A percentile compares a stretch with the other conserved stretches of the same genome.
Conservation (phyloP, 2,888 invertebrate genomes). For the Gryllus longicercus region DNA sequence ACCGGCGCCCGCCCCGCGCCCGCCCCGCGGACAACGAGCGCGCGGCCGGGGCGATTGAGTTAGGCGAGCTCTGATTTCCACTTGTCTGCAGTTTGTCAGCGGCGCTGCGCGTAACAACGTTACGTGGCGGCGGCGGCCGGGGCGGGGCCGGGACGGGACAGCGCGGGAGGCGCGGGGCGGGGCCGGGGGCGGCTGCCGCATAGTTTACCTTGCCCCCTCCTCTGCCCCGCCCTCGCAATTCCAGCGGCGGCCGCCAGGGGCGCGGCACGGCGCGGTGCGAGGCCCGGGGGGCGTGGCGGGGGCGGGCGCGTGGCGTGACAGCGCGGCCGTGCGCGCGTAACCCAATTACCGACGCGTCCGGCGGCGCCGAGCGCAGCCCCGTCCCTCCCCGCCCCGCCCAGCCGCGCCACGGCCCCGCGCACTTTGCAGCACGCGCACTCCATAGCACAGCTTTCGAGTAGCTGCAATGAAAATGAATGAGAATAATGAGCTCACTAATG, state of each 20-base stretch:
- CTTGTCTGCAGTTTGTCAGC: slow-evolving; percentile 29
- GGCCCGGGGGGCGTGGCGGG: background rate
- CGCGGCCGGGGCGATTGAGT: slow-evolving; percentile 33
- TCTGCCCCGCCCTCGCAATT: background rate
- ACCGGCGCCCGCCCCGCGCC: background rate
- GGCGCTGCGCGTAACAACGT: background rate
- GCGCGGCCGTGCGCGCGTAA: background rate
- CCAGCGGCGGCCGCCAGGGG: background rate
- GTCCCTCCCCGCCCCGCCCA: background rate
- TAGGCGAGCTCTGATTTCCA: slow-evolving; percentile 34
- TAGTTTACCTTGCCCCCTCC: background rate
- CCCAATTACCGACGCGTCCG: background rate
- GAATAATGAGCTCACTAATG: no score
- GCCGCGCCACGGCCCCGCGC: background rate
- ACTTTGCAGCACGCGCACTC: no score
- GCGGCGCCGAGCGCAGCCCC: background rate
- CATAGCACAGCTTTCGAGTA: no score
- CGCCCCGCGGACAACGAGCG: background rate
- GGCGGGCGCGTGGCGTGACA: background rate
- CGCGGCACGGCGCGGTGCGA: background rate
- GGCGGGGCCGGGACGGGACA: background rate
- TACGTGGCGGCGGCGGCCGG: no score
- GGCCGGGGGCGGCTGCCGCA: background rate
- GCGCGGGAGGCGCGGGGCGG: background rate
- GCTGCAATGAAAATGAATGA: no score